Base-by-base conservation (phyloP, 2,888 invertebrate species). In the Hecatera dysodea region DNA sequence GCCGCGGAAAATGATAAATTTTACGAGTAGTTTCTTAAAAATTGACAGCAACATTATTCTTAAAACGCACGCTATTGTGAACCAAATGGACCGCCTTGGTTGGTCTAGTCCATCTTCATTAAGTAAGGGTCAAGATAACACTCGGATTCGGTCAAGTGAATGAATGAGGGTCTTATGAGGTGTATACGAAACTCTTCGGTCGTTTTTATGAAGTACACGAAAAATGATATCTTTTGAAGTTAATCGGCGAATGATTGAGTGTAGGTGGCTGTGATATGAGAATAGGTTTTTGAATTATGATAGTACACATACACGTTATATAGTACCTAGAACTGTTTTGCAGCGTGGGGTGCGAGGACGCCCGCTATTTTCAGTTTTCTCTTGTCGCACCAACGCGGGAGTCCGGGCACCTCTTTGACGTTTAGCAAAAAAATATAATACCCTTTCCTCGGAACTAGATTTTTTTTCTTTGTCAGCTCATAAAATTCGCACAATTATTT, bases 201-300 rank as follows among this genome's bases (percentile, higher is more conserved):
- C 50, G 63, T 61, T 77, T 66, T 77, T 77, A 46, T 27, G 72
- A 48, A 59, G 50, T 60, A 24, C 27, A 39, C n/a, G 12, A 50
- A 52, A 42, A 66, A 48, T 46, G 27, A 33, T 63, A 19, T 50
- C 42, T 36, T 67, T 60, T 22, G 27, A n/a, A 56, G 63, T 74
- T 61, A 75, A 78, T 64, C n/a, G 53, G 67, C 63, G 63, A 60
- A 57, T 78, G 80, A 79, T 79, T 79, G 56, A 29, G 29, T 15
- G 36, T 42, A 67, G 33, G 12, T 24, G n/a, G 2, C 27, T 29
- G 24, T 52, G 60, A 61, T 75, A 70, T 22, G 29, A 48, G 36
- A 22, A 60, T 27, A 9, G 7, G 12, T 44, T 52, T 0, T 44
- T 8, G 44, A 57, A 33, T 36, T n/a, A 44, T 53, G 22, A 9